These are phyloP conservation scores for Anodontia alba DNA, from an alignment of 2,888 invertebrate genomes.

Conservation along the genomic window DNA sequence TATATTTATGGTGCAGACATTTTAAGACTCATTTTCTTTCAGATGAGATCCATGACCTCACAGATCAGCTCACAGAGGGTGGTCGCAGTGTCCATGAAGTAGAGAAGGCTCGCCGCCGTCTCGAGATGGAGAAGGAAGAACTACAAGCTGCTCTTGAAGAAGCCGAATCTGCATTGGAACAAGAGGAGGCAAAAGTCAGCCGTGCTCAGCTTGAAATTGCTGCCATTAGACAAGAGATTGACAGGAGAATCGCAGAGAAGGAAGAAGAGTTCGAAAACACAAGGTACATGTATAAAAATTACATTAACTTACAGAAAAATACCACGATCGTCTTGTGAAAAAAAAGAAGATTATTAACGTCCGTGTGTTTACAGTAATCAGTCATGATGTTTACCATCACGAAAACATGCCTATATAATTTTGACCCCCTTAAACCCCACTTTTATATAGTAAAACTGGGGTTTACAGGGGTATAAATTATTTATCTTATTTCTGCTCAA, in stretches of 20 bases:
- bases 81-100: conserved; percentile 99
- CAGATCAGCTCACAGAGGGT: conserved; percentile 99
- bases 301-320: too few relatives aligned
- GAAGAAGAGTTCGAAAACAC: conserved; percentile 99
- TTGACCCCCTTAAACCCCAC: too few relatives aligned
- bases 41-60: conserved; percentile 99
- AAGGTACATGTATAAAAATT: conserved; percentile 84
- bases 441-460: too few relatives aligned
- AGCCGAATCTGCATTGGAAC: conserved; percentile 99
- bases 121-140: conserved; percentile 99
- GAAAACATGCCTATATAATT: too few relatives aligned
- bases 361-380: too few relatives aligned
- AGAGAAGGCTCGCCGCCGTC: conserved; percentile 98
- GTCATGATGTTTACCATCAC: too few relatives aligned
- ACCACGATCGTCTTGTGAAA: too few relatives aligned
- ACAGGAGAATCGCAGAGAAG: conserved; percentile 99
- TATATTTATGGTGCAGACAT: too few relatives aligned
- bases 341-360: too few relatives aligned
- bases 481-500: too few relatives aligned
- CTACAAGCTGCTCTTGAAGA: conserved; percentile 99
- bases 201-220: conserved; percentile 98
- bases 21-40: background rate
- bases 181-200: conserved; percentile 97
- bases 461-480: too few relatives aligned
- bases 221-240: conserved; percentile 99